Evolutionary conservation across 2,888 invertebrate species (phyloP).

Genomic region (Thymelicus lineola): DNA sequence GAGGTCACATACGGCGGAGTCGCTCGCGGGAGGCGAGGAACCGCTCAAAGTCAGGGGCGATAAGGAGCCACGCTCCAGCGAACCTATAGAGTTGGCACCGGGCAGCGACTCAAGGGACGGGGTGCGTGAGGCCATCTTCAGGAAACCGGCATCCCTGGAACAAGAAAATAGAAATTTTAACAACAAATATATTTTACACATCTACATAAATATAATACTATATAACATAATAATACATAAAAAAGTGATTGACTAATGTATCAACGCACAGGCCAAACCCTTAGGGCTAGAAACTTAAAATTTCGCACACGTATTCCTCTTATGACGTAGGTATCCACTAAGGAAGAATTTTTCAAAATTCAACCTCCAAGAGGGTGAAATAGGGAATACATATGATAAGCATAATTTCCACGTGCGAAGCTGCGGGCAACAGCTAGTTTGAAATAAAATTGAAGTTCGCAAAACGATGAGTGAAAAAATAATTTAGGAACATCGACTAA

Average conservation of each 20-base stretch:
- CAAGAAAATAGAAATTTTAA: slow-evolving; percentile 62
- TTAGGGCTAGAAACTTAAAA: no score
- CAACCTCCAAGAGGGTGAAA: no score
- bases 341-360: no score
- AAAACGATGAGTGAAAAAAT: not conserved
- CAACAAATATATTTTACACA: not conserved
- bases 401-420: no score
- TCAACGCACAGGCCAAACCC: no score
- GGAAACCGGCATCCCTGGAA: slow-evolving; percentile 94
- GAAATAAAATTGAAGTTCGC: not conserved
- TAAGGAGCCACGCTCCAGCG: slow-evolving; percentile 93
- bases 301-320: no score
- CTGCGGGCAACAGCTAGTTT: no score
- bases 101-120: slow-evolving; percentile 97
- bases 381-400: no score
- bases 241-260: no score
- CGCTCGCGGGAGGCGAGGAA: slow-evolving; percentile 94
- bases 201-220: no score
- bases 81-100: slow-evolving; percentile 96
- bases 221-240: no score
- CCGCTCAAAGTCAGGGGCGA: slow-evolving; percentile 94
- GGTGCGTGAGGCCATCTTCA: slow-evolving; percentile 97
- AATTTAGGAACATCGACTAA: not conserved
- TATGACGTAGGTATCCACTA: no score
- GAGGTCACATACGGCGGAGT: slow-evolving; percentile 92